Base-by-base conservation (phyloP, 2,797 vertebrate species). In the Malurus splendens region DNA sequence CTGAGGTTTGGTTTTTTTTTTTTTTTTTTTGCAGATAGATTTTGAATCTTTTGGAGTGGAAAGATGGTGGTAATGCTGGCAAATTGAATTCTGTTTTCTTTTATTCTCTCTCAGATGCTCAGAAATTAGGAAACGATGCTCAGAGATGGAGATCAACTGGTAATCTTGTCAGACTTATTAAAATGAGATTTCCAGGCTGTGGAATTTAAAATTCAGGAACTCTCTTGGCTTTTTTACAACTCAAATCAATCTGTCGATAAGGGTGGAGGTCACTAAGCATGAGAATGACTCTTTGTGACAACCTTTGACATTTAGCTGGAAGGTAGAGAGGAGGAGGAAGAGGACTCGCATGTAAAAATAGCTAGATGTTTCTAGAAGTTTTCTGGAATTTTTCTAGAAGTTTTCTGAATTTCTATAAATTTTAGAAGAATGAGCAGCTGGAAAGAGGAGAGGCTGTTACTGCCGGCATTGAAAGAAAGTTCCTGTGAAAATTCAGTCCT, bases 1-100 rank as follows among this genome's bases (percentile, higher is more conserved):
- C 20, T 33, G 3, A 15, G 14, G 1, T 50, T 61, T 79, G 89
- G 79, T 86, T 64, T 61, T 82, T 91, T 82, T 86, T 64, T 61
- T 82, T 91, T 82, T 86, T 57, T 82, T 91, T 82, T 86, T 60
- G 23, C 44, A 38, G 55, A 17, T 25, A 51, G 10, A 3, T 7
- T 92, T 70, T 62, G 67, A 38, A 71, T 71, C 1, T 67, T 60
- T 54, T 38, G 16, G 32, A 45, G 16, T 60, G 45, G 27, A 54
- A 88, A 56, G 13, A 39, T 48, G 41, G 33, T 47, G 44, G 51
- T 56, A 42, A 47, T 65, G 38, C 33, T 78, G 36, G 25, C 13
- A 86, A 68, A 52, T 4, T 36, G 4, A 56, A 14, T 71, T 82
- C 24, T 64, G 0, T 74, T 82, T 85, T 75, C 22, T 85, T 82